Base-by-base conservation (phyloP, 2,797 vertebrate species). In the Ptychobarbus kaznakovi region DNA sequence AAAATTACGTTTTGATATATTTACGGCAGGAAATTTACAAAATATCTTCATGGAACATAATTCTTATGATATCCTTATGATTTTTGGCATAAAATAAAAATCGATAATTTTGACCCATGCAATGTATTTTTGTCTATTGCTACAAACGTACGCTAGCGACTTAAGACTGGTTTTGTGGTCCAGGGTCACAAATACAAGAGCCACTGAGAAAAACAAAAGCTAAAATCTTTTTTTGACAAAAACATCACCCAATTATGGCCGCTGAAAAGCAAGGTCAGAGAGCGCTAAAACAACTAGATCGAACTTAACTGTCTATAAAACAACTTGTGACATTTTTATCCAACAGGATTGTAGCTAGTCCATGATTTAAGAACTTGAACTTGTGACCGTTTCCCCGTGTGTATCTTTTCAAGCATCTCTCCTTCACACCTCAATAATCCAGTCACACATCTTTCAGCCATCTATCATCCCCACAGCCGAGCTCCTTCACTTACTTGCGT, bases 401-500 rank as follows among this genome's bases (percentile, higher is more conserved):
- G 16, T 82, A 66, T 68, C n/a, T 66, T 51, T 66, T 66, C 22
- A 40, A 22, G 15, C 46, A 22, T 40, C 56, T 28, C n/a, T 61
- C 16, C 13, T 78, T 53, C 58, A n/a, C 58, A 79, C 15, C 56
- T 56, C 63, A 13, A 44, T 16, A 25, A 28, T 53, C 8, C 70
- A 51, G 10, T 73, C 75, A 53, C 28, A 38, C 40, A 38, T 78
- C 28, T 49, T 35, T 25, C 38, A 44, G 46, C 70, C 70, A 58
- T 76, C 58, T 46, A 40, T 75, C 46, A 51, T 40, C 61, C 74
- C 51, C n/a, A 13, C 6, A 68, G 44, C 40, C 16, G 76, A 77
- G 75, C 65, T 75, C 72, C 40, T 78, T 32, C 3, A 10, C 97
- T 97, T 97, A 99, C 98, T 99, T 99, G 93, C 97, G 96, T 5